Conservation (phyloP, 2,888 invertebrate genomes). For the Nomada fabriciana region DNA sequence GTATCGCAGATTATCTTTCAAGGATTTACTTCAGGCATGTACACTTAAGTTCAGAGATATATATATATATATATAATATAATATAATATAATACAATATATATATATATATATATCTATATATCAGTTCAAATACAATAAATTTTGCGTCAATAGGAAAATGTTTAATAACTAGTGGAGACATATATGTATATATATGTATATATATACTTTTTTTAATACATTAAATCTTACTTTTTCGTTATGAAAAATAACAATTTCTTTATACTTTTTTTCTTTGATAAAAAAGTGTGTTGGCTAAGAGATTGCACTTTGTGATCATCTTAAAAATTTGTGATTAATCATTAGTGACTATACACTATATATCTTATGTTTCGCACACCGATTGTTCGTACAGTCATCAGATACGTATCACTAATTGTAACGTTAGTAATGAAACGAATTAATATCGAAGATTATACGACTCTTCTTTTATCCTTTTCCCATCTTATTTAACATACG, state of each 20-base stretch:
- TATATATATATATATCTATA: conserved; percentile 53
- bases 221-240: conserved; percentile 79
- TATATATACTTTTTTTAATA: conserved; percentile 73
- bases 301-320: conserved; percentile 84
- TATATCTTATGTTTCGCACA: conserved; percentile 65
- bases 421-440: conserved; percentile 70
- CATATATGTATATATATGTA: conserved; percentile 70
- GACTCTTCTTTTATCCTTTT: conserved; percentile 32
- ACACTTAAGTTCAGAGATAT: conserved; percentile 50
- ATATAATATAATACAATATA: conserved; percentile 44
- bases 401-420: conserved; percentile 65
- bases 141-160: conserved; percentile 79
- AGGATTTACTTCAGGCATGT: conserved; percentile 59
- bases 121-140: conserved; percentile 76
- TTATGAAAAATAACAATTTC: conserved; percentile 84
- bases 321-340: conserved; percentile 81
- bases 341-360: conserved; percentile 75
- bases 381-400: conserved; percentile 73
- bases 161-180: conserved; percentile 81
- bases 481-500: conserved; percentile 16
- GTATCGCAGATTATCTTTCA: conserved; percentile 54
- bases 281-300: conserved; percentile 83
- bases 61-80: conserved; percentile 47
- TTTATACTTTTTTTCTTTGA: conserved; percentile 80
- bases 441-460: conserved; percentile 66